Percentiles rank a stretch among this genome's conserved stretches.
These are phyloP conservation scores for Lymantria dispar DNA, from an alignment of 2,888 invertebrate species.

Conservation along the genomic window DNA sequence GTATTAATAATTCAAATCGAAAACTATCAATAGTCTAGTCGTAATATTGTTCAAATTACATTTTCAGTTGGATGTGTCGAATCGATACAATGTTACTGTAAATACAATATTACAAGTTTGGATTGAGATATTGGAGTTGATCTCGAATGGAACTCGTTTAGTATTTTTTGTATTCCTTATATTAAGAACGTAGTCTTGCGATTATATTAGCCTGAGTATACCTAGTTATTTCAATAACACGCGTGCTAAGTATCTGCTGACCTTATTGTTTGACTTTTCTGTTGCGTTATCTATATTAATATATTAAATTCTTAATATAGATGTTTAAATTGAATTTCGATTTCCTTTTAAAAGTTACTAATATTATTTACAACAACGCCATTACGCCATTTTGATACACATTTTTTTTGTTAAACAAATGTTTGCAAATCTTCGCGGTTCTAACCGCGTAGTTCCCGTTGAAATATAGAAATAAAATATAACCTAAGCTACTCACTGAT, in stretches of 20 bases:
- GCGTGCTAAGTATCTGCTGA: background rate
- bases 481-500: no score
- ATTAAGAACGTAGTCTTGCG: background rate
- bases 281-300: no score
- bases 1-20: slow-evolving; percentile 27
- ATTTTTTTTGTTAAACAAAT: no score
- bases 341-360: no score
- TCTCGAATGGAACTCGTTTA: slow-evolving; percentile 7
- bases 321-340: no score
- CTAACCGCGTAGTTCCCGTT: no score
- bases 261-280: no score
- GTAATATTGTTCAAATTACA: slow-evolving; percentile 9
- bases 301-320: no score
- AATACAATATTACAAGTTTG: slow-evolving; percentile 10
- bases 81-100: slow-evolving; percentile 25
- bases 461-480: no score
- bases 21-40: slow-evolving; percentile 25
- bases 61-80: slow-evolving; percentile 19
- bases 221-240: background rate
- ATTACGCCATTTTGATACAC: no score
- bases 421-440: no score
- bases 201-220: background rate
- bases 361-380: no score
- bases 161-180: background rate
- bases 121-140: slow-evolving; percentile 15